These are phyloP conservation scores for Drosophila ironensis DNA, from an alignment of 1,140 invertebrate genomes.

Conservation along the genomic window DNA sequence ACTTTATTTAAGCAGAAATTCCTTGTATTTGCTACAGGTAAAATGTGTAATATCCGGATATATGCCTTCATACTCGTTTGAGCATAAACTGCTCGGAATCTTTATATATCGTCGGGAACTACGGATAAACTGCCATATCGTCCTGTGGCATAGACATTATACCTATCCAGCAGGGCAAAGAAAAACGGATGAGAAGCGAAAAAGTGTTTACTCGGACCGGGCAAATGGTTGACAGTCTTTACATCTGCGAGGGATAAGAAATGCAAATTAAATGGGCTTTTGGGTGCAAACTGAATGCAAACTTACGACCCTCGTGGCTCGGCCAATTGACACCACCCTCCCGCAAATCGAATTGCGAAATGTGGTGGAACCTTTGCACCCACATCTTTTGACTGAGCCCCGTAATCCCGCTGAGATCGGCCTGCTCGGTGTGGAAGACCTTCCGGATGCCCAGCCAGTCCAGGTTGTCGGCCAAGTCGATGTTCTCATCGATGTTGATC, in stretches of 20 bases:
- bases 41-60: background rate
- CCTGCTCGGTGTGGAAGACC: background rate
- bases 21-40: background rate
- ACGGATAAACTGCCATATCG: no score
- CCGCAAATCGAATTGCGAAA: background rate
- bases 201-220: background rate
- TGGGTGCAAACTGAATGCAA: background rate
- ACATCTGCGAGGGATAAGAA: background rate
- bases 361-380: background rate
- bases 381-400: background rate
- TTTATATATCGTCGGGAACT: no score
- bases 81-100: no score
- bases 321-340: background rate
- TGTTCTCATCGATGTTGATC: background rate
- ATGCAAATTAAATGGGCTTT: background rate
- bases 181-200: slow-evolving; percentile 7
- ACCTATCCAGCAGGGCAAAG: slow-evolving; percentile 6
- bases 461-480: background rate
- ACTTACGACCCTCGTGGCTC: background rate
- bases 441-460: background rate
- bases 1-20: background rate
- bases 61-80: no score
- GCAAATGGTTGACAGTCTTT: background rate
- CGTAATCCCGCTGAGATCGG: background rate
- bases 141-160: background rate